Evolutionary conservation across 2,797 vertebrate species (phyloP).

Genomic region (Meda fulgida): DNA sequence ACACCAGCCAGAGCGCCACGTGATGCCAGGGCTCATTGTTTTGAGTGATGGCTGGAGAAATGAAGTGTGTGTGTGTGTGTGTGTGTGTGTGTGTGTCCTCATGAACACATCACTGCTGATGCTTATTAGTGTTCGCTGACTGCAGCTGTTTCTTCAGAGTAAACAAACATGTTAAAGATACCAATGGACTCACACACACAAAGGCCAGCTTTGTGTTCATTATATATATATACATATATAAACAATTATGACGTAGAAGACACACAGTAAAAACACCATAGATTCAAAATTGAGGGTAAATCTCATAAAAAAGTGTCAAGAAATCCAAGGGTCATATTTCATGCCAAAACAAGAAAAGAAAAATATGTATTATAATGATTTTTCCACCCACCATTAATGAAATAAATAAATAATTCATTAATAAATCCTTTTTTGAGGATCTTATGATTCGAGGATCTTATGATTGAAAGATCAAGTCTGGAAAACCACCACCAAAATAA

Average conservation of each 20-base stretch:
- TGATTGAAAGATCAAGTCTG: background rate
- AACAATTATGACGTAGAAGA: background rate
- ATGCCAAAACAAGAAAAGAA: background rate
- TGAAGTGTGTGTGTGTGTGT: conserved; percentile 6
- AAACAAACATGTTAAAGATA: conserved; percentile 9
- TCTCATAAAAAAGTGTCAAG: no score
- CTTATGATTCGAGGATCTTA: background rate
- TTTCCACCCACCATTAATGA: no score
- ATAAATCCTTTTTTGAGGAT: background rate
- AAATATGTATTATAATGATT: no score
- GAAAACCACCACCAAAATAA: background rate
- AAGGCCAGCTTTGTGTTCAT: background rate
- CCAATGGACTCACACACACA: background rate
- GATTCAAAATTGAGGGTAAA: background rate
- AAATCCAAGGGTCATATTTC: background rate
- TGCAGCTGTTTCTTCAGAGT: conserved; percentile 20
- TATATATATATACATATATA: background rate
- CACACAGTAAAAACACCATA: background rate
- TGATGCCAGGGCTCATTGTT: background rate
- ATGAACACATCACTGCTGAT: conserved; percentile 10
- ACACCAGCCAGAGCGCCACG: background rate
- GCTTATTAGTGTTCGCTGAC: conserved; percentile 9
- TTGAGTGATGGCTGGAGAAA: conserved; percentile 24
- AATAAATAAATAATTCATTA: background rate
- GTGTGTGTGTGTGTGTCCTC: background rate